Conservation (phyloP, 2,113 vertebrate genomes). For the Rynchops niger region DNA sequence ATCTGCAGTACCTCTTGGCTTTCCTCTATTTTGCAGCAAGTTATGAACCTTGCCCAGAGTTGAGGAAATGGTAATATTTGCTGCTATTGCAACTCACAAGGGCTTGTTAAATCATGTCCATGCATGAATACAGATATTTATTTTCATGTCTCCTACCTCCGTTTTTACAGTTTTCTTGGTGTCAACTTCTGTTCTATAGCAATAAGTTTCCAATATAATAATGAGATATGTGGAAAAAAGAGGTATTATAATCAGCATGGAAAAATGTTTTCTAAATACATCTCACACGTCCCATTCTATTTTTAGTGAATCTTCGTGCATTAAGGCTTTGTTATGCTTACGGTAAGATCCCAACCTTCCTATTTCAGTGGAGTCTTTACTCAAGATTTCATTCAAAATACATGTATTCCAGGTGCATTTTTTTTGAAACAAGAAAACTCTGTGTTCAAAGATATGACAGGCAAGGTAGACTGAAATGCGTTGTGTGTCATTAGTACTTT, state of each 20-base stretch:
- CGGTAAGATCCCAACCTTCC: neutral
- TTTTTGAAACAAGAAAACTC: neutral
- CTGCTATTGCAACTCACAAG: neutral
- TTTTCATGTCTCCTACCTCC: neutral
- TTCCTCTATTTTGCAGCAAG: neutral
- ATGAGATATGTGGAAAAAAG: neutral
- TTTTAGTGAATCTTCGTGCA: accelerated
- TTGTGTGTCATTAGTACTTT: neutral
- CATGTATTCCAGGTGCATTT: accelerated
- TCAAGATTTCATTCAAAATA: neutral
- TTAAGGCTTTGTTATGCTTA: neutral
- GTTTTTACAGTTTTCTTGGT: neutral
- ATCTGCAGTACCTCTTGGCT: neutral
- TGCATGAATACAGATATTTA: neutral
- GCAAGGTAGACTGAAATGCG: neutral
- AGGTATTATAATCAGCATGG: neutral
- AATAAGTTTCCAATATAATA: neutral
- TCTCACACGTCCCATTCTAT: neutral
- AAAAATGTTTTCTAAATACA: neutral
- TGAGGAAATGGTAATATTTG: neutral
- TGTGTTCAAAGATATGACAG: neutral
- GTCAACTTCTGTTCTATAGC: neutral
- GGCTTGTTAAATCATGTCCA: neutral
- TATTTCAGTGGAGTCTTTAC: neutral
- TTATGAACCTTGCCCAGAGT: neutral